A percentile compares a stretch with the other conserved stretches of the same genome.
These are phyloP conservation scores for Portevinia maculata DNA, from an alignment of 2,888 invertebrate species.

Conservation along the genomic window DNA sequence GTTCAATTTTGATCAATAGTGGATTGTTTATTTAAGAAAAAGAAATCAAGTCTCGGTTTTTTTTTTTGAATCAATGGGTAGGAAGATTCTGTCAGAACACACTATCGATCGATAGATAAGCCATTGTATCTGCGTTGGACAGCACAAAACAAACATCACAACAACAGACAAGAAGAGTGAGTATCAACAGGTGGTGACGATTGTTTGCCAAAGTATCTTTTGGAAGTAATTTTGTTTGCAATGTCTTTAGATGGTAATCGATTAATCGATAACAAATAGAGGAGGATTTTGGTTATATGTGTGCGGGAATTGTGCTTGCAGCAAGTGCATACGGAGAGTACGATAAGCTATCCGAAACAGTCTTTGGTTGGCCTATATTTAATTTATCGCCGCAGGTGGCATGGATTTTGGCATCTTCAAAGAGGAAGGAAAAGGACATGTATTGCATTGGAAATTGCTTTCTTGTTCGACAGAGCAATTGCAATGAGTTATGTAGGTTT, in stretches of 20 bases:
- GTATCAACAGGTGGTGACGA: constrained; percentile 48
- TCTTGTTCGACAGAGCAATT: not conserved
- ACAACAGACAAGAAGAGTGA: not conserved
- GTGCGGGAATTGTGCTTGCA: too few species aligned
- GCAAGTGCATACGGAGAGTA: too few species aligned
- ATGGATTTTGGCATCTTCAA: not conserved
- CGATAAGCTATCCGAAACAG: too few species aligned
- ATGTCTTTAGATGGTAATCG: constrained; percentile 7
- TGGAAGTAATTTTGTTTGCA: constrained; percentile 40
- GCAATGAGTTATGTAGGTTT: not conserved
- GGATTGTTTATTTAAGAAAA: not conserved
- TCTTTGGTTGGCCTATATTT: not conserved
- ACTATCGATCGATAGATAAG: constrained; percentile 44
- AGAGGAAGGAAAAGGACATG: not conserved
- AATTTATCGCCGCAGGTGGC: constrained; percentile 13
- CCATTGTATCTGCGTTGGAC: not conserved
- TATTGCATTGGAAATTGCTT: too few species aligned
- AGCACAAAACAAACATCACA: not conserved
- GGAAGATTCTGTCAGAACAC: not conserved
- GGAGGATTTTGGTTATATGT: not conserved
- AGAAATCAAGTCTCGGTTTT: not conserved
- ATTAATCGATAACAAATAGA: constrained; percentile 18
- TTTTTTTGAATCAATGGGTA: not conserved
- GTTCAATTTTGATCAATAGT: not conserved
- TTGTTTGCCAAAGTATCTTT: constrained; percentile 8